Evolutionary conservation across 2,888 invertebrate genomes (phyloP).

Genomic region (Rhabditoides inermis): DNA sequence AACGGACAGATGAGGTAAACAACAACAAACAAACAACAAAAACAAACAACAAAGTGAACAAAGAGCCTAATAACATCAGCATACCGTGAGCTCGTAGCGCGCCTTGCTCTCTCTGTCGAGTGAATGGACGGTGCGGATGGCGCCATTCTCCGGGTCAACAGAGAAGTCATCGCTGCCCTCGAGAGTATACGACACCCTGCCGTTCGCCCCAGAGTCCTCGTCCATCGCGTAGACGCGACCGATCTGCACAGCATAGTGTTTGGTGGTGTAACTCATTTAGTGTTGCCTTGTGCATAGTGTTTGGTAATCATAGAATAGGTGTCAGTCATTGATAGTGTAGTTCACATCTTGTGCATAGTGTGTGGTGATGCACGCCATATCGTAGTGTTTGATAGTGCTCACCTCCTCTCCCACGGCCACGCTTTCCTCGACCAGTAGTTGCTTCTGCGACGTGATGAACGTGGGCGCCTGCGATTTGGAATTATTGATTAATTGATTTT

Average conservation of each 20-base stretch:
- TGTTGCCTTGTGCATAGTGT: too few species aligned
- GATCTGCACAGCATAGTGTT: too few species aligned
- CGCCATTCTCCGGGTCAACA: conserved; percentile 82
- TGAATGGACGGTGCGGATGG: conserved; percentile 77
- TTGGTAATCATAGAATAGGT: too few species aligned
- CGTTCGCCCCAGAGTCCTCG: conserved; percentile 71
- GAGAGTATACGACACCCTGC: conserved; percentile 17
- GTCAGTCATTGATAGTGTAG: too few species aligned
- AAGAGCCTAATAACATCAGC: not conserved
- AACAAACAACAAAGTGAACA: not conserved
- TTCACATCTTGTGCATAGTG: too few species aligned
- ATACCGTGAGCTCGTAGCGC: conserved; percentile 72
- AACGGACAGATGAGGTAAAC: not conserved
- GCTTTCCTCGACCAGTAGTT: conserved; percentile 84
- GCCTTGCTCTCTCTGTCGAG: conserved; percentile 83
- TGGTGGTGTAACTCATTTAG: too few species aligned
- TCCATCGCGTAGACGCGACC: conserved; percentile 89
- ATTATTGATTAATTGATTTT: too few species aligned
- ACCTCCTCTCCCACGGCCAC: conserved; percentile 80
- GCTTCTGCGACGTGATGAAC: conserved; percentile 82
- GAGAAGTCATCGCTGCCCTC: conserved; percentile 64
- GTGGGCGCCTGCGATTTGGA: conserved; percentile 61
- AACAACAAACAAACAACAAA: not conserved
- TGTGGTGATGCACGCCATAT: too few species aligned
- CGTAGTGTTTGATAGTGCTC: too few species aligned